Evolutionary conservation across 2,888 invertebrate genomes (phyloP).

Genomic region (Eupithecia subumbrata): DNA sequence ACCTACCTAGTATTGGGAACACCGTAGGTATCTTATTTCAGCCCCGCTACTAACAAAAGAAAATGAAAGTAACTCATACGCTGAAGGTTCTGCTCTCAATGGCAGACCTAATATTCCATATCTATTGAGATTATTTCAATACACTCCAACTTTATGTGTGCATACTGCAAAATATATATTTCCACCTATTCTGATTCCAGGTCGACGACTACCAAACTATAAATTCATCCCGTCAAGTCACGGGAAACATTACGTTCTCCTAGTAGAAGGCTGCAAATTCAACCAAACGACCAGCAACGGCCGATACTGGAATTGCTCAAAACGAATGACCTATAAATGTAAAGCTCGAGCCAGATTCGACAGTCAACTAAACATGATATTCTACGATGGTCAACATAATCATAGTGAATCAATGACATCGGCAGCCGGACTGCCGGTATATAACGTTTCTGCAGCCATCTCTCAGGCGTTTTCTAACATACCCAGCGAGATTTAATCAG

Average conservation of each 20-base stretch:
- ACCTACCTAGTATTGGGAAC: neutral
- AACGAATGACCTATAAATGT: constrained; percentile 42
- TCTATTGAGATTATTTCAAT: neutral
- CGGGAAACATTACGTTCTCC: constrained; percentile 45
- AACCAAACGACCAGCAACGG: constrained; percentile 40
- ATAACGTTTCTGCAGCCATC: constrained; percentile 29
- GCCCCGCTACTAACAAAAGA: neutral
- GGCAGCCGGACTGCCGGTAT: constrained; percentile 21
- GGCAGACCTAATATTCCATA: neutral
- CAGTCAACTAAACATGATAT: constrained; percentile 38
- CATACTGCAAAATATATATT: neutral
- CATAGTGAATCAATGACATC: constrained; percentile 32
- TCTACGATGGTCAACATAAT: constrained; percentile 43
- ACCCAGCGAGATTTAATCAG: neutral
- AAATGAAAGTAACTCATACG: neutral
- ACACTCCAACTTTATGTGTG: neutral
- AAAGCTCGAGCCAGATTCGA: constrained; percentile 47
- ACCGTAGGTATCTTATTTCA: neutral
- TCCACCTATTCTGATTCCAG: constrained; percentile 17
- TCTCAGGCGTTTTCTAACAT: constrained; percentile 22
- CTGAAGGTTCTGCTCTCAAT: neutral
- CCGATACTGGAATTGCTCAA: constrained; percentile 49
- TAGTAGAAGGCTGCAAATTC: constrained; percentile 47
- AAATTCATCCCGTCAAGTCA: constrained; percentile 53
- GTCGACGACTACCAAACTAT: constrained; percentile 33